Evolutionary conservation across 2,797 vertebrate species (phyloP), one percentile per base, ranked within the genome.

Genomic region (Urophycis tenuis): DNA sequence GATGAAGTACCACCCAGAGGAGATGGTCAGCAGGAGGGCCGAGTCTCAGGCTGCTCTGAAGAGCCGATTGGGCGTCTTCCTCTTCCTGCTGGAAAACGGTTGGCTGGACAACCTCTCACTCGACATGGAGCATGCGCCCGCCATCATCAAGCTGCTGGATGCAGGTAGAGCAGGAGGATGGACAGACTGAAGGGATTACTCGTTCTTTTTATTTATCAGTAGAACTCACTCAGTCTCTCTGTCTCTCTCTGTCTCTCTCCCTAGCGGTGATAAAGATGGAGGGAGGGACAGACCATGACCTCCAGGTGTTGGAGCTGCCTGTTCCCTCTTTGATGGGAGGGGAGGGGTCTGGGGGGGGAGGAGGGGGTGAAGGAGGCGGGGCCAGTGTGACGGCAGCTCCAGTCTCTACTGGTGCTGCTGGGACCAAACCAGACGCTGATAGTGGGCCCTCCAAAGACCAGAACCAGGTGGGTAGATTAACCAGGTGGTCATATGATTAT

Each of bases 261-360:
- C 2, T 81, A 96, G 96, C 95, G 0, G 96, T 97, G 6, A 97
- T 97, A 85, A 97, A 96, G 89, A 97, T 97, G 95, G 96, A 97
- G 86, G 95, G 95, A 6, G 96, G 96, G 0, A 93, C 93, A 0
- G 95, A 97, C 74, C 85, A 94, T 0, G 96, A 97, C 79, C 89
- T 97, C 75, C 95, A 95, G 45, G 95, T 96, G 73, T 87, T 97
- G 60, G 96, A 97, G 77, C 92, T 92, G 29, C 89, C 87, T 0
- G 92, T 76, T 15, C 22, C 83, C 0, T 39, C 35, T 0, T 72
- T 0, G 1, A 9, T 30, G 92, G 91, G 29, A 94, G 93, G 71
- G 90, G 89, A 45, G 25, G 91, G 78, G 78, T 91, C 86, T 84
- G 88, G 74, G 9, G 72, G 81, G 7, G 72, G 81, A 86, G n/a